phyloP scores from a whole-genome alignment of 2,113 vertebrate genomes.

The Ailuropoda melanoleuca region DNA sequence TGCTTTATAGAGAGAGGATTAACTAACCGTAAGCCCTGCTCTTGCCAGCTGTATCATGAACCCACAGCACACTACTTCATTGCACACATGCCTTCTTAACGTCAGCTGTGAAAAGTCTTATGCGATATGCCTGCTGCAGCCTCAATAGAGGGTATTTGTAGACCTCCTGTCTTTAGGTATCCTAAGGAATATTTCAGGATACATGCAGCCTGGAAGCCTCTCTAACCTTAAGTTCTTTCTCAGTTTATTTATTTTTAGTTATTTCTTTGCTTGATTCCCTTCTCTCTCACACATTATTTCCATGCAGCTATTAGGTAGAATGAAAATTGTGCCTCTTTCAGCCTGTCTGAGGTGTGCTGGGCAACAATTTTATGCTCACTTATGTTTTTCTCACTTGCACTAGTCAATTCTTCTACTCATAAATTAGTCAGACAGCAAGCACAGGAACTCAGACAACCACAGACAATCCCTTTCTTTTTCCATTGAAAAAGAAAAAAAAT shows the following conservation, averaged over 20 bases:
- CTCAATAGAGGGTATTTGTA: not conserved
- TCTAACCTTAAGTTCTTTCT: not conserved
- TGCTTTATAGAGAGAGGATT: not conserved
- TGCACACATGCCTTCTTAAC: not conserved
- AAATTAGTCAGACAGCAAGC: not conserved
- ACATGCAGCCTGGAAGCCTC: not conserved
- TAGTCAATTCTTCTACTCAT: not conserved
- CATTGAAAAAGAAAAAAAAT: not conserved
- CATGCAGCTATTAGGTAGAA: not conserved
- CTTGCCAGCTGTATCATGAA: not conserved
- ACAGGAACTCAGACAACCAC: not conserved
- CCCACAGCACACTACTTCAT: not conserved
- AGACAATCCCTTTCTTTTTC: not conserved
- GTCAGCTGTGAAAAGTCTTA: not conserved
- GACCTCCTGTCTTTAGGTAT: not conserved
- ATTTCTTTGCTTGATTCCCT: not conserved
- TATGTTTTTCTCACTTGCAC: not conserved
- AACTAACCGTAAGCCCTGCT: not conserved
- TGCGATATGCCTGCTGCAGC: not conserved
- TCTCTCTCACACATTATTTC: not conserved
- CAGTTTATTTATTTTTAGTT: not conserved
- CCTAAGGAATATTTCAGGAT: not conserved
- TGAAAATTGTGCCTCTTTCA: not conserved
- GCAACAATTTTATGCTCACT: not conserved
- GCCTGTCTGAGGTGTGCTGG: not conserved